These are phyloP conservation scores for Actinopyga echinites DNA, from an alignment of 53 echinoderm and acorn worm species.

Conservation along the genomic window DNA sequence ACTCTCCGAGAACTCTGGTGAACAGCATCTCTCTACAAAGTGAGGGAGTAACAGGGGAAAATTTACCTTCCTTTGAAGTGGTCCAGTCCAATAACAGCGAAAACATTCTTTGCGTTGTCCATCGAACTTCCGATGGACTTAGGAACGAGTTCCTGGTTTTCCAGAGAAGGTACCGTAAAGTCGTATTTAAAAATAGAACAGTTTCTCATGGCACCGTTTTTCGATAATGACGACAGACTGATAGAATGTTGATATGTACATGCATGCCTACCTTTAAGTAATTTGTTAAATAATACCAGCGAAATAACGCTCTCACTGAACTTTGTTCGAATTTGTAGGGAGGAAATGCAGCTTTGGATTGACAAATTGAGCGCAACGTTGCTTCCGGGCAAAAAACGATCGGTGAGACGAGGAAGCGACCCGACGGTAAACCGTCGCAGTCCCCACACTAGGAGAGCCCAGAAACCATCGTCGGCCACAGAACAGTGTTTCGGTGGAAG, in stretches of 20 bases:
- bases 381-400: background rate
- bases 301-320: too few relatives aligned
- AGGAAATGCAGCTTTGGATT: conserved; percentile 10
- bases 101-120: conserved; percentile 6
- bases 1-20: background rate
- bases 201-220: too few relatives aligned
- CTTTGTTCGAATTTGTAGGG: background rate
- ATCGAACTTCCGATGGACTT: conserved; percentile 3
- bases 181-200: background rate
- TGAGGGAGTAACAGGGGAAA: background rate
- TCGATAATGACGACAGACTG: too few relatives aligned
- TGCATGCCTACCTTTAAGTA: too few relatives aligned
- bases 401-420: background rate
- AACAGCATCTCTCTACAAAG: background rate
- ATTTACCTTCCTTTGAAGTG: conserved; percentile 7
- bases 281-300: too few relatives aligned
- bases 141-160: conserved; percentile 14
- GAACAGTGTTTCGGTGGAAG: background rate
- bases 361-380: background rate
- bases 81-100: background rate
- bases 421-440: background rate
- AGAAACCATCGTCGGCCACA: background rate
- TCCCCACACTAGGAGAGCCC: background rate
- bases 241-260: too few relatives aligned
- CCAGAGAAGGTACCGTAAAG: background rate